Evolutionary conservation across 2,888 invertebrate genomes (phyloP).

Genomic region (Synanthedon vespiformis): DNA sequence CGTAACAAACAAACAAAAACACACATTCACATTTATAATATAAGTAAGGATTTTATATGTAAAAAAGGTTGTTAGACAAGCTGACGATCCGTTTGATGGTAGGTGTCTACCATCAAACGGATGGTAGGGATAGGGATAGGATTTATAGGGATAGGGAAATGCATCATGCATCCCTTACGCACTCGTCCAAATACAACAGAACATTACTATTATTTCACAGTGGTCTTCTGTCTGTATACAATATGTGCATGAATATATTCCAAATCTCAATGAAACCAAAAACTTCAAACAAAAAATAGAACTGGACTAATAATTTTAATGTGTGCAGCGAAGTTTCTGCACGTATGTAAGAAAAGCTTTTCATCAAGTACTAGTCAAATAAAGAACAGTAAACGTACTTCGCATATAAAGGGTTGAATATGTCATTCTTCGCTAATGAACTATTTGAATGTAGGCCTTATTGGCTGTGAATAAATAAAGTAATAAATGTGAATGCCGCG

Average conservation of each 20-base stretch:
- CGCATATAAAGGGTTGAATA: constrained; percentile 54
- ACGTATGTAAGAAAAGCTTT: constrained; percentile 27
- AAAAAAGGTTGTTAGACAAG: too few species aligned
- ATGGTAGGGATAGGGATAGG: too few species aligned
- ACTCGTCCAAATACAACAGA: too few species aligned
- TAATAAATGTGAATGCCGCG: constrained; percentile 45
- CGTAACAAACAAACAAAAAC: too few species aligned
- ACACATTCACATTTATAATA: too few species aligned
- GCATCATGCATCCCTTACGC: too few species aligned
- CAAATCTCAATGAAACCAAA: neutral
- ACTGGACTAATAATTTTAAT: neutral
- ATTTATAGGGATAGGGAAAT: too few species aligned
- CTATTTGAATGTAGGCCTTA: constrained; percentile 66
- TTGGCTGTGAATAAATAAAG: constrained; percentile 56
- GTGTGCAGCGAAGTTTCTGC: neutral
- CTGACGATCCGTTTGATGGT: too few species aligned
- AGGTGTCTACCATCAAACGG: too few species aligned
- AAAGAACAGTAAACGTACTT: constrained; percentile 36
- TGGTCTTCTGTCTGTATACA: neutral
- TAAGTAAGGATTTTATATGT: too few species aligned
- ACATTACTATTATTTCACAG: neutral
- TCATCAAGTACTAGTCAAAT: constrained; percentile 44
- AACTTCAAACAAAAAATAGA: neutral
- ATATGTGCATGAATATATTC: neutral
- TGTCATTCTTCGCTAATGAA: constrained; percentile 53